Base-by-base conservation (phyloP, 2,888 invertebrate genomes). In the Cyclophora punctaria region DNA sequence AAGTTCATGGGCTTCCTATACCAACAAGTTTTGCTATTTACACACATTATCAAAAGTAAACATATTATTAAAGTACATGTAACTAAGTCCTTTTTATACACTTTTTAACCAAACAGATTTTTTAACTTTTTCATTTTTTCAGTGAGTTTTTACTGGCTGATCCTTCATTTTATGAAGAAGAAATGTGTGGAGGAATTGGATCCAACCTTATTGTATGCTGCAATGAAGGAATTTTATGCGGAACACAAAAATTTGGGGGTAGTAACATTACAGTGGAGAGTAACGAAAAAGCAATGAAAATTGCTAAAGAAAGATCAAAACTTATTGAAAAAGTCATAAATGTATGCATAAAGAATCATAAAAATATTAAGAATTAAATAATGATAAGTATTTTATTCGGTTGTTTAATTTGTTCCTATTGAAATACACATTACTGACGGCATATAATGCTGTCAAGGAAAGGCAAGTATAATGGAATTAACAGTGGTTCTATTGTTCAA, bases 101-200 rank as follows among this genome's bases (percentile, higher is more conserved):
- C 20, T 20, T 20, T 20, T 2, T 20, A 20, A 20, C 20, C 20
- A 20, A 20, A 20, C 20, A 20, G 20, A 20, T 20, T 66, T 56
- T 63, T 90, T 41, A 7, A 41, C 7, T 41, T 66, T 56, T 63
- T 90, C 0, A 3, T 7, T 43, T 7, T 43, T 91, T 49, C 71
- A 94, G 94, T 55, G 89, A 90, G 62, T 80, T 92, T 41, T 76
- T 94, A 46, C 73, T 95, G 59, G 90, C 91, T n/a, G 96, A 96
- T 78, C 96, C 96, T 37, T 93, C 94, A 41, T 83, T 90, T n/a
- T 95, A 95, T 78, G 96, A 96, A 83, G 96, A 96, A 84, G 90
- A 90, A 60, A 89, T 95, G 62, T 91, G 93, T 64, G 90, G 91
- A 49, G 92, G 93, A n/a, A 66, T 74, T 45, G 86, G 87, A 43